Evolutionary conservation across 2,113 vertebrate genomes (phyloP).

Genomic region (Chinchilla lanigera): DNA sequence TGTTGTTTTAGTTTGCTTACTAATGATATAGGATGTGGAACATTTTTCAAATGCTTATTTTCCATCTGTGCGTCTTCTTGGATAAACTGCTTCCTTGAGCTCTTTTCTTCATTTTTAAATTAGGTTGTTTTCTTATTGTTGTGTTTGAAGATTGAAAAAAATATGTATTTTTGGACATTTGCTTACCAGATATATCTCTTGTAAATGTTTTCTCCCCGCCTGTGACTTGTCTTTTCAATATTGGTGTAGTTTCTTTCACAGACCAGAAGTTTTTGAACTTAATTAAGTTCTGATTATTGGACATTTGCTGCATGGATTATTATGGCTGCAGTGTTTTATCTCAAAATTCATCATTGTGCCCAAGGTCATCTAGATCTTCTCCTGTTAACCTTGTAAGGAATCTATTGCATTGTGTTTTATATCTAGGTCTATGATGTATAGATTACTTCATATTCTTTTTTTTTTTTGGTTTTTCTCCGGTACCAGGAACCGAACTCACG

Average conservation of each 20-base stretch:
- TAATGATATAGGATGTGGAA: background rate
- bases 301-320: background rate
- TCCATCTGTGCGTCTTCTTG: background rate
- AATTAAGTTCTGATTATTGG: background rate
- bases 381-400: background rate
- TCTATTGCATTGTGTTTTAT: background rate
- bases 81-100: background rate
- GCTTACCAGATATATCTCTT: background rate
- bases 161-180: background rate
- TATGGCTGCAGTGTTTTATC: background rate
- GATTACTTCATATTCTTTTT: no score
- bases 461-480: no score
- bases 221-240: background rate
- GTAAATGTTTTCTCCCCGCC: background rate
- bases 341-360: background rate
- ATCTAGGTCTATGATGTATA: background rate
- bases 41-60: background rate
- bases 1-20: background rate
- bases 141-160: background rate
- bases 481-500: no score
- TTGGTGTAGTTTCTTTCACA: background rate
- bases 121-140: background rate
- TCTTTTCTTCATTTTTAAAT: background rate
- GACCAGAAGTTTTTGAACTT: background rate
- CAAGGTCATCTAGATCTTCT: background rate